Base-by-base conservation (phyloP, 2,888 invertebrate genomes). In the Galeopsomyia nigrocyanea region DNA sequence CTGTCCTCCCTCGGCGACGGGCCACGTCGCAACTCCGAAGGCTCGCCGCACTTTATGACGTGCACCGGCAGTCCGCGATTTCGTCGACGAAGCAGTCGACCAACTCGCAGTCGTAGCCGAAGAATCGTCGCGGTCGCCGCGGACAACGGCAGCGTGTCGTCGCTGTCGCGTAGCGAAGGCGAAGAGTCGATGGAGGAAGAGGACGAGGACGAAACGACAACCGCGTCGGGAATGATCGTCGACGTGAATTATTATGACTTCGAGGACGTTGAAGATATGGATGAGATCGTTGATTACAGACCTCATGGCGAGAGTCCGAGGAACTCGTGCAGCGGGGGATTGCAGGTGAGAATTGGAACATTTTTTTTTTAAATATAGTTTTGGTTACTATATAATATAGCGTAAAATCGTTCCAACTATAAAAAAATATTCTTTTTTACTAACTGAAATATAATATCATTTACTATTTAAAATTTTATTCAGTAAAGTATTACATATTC, bases 211-310 rank as follows among this genome's bases (percentile, higher is more conserved):
- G 56, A 19, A n/a, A 22, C 7, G 49, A 57, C 51, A 16, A 53
- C 26, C 1, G 56, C 46, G 19, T n/a, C 17, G 14, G 13, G 47
- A 60, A 16, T 16, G 21, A 16, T 2, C 10, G 16, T 77, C 47
- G 49, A 3, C 21, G 21, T 6, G 31, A 67, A 80, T 60, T 77
- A 82, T 39, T 86, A 84, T 71, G 85, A 85, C 46, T 85, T 84
- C 65, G 85, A 83, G 57, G 84, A 86, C 66, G 80, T 78, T 26
- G 85, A 85, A 71, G 85, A 83, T 58, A 82, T 84, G 62, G 82
- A 84, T 60, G 85, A 85, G 73, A 80, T 85, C 62, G 86, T 86
- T 19, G 86, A 86, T 71, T 86, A 84, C 68, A 80, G 84, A 58
- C 86, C 86, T 0, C 81, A 83, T 46, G 86, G 86, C 39, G 86